phyloP scores from a whole-genome alignment of 37 sponge, comb jelly and placozoan genomes.

The Diacarnus erythraeanus region DNA sequence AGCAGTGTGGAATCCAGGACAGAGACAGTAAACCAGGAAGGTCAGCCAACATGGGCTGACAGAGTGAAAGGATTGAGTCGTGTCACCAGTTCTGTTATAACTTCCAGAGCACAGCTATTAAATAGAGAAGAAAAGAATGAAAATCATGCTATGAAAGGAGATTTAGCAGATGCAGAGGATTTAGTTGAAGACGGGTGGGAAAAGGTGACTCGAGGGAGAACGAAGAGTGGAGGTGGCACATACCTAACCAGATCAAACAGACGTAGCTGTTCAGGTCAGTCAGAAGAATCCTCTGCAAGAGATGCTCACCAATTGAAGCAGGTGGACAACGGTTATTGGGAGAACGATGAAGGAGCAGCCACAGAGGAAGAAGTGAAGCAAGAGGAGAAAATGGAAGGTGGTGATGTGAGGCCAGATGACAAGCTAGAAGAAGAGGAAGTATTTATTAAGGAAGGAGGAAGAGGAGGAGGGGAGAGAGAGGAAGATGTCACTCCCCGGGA shows the following conservation, averaged over 20 bases:
- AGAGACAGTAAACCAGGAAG: neutral
- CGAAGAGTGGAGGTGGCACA: neutral
- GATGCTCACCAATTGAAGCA: neutral
- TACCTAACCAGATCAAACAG: neutral
- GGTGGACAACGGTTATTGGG: neutral
- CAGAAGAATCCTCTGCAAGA: neutral
- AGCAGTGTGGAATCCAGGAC: neutral
- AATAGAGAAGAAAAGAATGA: neutral
- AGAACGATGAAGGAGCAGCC: neutral
- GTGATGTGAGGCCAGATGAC: neutral
- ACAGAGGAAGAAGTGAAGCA: neutral
- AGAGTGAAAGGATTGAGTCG: conserved; percentile 44
- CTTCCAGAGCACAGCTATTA: neutral
- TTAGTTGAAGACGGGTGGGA: conserved; percentile 1
- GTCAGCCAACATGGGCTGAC: conserved; percentile 56
- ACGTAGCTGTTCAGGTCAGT: neutral
- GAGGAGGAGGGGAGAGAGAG: neutral
- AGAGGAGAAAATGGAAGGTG: neutral
- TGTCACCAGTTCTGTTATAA: neutral
- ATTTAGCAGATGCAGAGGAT: neutral
- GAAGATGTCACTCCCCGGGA: neutral
- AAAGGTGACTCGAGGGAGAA: neutral
- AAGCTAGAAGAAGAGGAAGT: neutral
- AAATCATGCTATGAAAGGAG: neutral
- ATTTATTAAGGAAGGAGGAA: neutral